These are phyloP conservation scores for Tryphoninae sp. DNA, from an alignment of 2,888 invertebrate genomes.

Conservation along the genomic window DNA sequence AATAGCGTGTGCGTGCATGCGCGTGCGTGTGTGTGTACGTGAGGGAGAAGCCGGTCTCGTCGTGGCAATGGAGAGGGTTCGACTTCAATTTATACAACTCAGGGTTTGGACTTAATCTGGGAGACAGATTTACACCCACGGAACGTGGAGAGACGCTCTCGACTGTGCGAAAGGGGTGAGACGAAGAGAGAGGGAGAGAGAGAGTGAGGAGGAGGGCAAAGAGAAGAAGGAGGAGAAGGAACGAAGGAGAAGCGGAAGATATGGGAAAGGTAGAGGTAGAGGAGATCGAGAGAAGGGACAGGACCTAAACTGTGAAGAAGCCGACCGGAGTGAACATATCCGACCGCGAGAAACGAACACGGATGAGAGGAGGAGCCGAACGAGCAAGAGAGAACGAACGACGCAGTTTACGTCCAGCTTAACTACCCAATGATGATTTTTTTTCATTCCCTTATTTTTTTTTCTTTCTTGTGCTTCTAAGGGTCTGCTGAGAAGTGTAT, in stretches of 20 bases:
- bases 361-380: slow-evolving; percentile 7
- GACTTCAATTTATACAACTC: slow-evolving; percentile 78
- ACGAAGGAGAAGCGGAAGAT: slow-evolving; percentile 34
- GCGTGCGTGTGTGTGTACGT: slow-evolving; percentile 30
- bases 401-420: slow-evolving; percentile 59
- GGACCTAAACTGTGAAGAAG: slow-evolving; percentile 45
- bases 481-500: slow-evolving; percentile 33
- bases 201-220: slow-evolving; percentile 35
- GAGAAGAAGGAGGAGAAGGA: slow-evolving; percentile 47
- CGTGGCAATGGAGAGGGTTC: slow-evolving; percentile 68
- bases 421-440: slow-evolving; percentile 55
- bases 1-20: not conserved
- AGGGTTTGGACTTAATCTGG: slow-evolving; percentile 76
- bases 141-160: slow-evolving; percentile 56
- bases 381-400: slow-evolving; percentile 38
- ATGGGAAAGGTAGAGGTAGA: slow-evolving; percentile 54
- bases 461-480: slow-evolving; percentile 7
- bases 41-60: slow-evolving; percentile 44
- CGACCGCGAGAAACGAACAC: not conserved
- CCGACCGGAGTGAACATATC: slow-evolving; percentile 34
- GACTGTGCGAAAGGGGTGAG: slow-evolving; percentile 51
- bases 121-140: slow-evolving; percentile 77
- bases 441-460: slow-evolving; percentile 10
- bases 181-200: slow-evolving; percentile 31
- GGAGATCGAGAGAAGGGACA: slow-evolving; percentile 47